phyloP scores from a whole-genome alignment of 2,797 vertebrate species.

The Spea hammondii region DNA sequence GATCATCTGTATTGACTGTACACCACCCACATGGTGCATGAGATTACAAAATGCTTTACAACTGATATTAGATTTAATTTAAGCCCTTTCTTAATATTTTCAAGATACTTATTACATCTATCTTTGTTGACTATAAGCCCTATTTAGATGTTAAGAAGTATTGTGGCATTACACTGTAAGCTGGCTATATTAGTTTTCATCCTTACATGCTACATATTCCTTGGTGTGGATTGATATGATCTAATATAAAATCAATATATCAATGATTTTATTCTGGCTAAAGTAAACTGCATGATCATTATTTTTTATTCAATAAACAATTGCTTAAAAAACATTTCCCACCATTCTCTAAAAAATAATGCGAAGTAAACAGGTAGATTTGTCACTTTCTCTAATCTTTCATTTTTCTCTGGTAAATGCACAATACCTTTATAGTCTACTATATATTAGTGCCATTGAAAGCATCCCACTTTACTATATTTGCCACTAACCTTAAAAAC shows the following conservation, averaged over 20 bases:
- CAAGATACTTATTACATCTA: constrained; percentile 79
- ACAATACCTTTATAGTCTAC: too few species aligned
- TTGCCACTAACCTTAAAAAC: too few species aligned
- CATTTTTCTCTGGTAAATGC: too few species aligned
- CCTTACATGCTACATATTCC: constrained; percentile 60
- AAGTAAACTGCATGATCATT: too few species aligned
- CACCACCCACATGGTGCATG: constrained; percentile 70
- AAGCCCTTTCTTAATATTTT: constrained; percentile 80
- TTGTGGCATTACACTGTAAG: constrained; percentile 60
- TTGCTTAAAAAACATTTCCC: too few species aligned
- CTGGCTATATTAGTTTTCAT: constrained; percentile 56
- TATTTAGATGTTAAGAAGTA: constrained; percentile 69
- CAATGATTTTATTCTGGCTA: too few species aligned
- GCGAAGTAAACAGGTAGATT: too few species aligned
- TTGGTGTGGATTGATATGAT: constrained; percentile 50
- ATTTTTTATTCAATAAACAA: too few species aligned
- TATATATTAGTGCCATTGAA: too few species aligned
- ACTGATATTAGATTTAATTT: constrained; percentile 88
- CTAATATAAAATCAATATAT: constrained; percentile 11
- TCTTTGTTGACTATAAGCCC: constrained; percentile 74
- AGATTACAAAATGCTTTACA: constrained; percentile 80
- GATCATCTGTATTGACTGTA: constrained; percentile 74
- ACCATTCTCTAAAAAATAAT: background rate
- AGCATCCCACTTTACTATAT: too few species aligned
- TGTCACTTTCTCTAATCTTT: too few species aligned